These are phyloP conservation scores for Bagarius yarrelli DNA, from an alignment of 2,113 vertebrate species.

Conservation along the genomic window DNA sequence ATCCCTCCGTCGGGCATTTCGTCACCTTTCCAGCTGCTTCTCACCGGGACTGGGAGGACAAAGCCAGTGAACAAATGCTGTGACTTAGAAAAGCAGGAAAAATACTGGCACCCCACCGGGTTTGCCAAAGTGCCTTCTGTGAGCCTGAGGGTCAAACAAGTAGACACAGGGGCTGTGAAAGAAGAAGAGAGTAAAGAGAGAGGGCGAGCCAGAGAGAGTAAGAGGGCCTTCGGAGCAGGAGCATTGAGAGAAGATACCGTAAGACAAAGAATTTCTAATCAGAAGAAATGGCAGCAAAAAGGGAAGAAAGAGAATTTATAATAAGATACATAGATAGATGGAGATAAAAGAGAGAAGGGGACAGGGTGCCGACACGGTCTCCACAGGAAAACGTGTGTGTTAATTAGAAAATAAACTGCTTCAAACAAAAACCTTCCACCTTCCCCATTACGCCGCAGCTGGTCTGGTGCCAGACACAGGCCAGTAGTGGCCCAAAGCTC, in stretches of 20 bases:
- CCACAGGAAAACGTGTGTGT: conserved; percentile 5
- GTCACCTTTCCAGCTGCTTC: conserved; percentile 37
- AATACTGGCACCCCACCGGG: not conserved
- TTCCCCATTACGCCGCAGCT: too few relatives aligned
- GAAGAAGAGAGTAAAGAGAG: too few relatives aligned
- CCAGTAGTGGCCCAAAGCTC: conserved; percentile 38
- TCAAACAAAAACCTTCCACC: too few relatives aligned
- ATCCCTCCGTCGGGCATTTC: not conserved
- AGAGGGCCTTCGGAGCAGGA: too few relatives aligned
- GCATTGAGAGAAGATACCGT: too few relatives aligned
- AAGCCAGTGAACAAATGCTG: conserved; percentile 29
- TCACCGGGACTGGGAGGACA: not conserved
- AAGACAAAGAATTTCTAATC: not conserved
- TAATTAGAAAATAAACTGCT: conserved; percentile 19
- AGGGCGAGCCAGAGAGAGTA: too few relatives aligned
- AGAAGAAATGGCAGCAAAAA: too few relatives aligned
- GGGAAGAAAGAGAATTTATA: too few relatives aligned
- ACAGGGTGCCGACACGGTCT: not conserved
- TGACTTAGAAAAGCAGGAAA: conserved; percentile 4
- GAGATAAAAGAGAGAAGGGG: not conserved
- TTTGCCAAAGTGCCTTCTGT: not conserved
- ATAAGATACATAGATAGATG: not conserved
- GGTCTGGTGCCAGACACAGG: conserved; percentile 55
- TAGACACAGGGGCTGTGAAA: not conserved
- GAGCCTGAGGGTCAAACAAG: conserved; percentile 8